phyloP scores from a whole-genome alignment of 2,797 vertebrate species.

The Syndactyla subalaris region DNA sequence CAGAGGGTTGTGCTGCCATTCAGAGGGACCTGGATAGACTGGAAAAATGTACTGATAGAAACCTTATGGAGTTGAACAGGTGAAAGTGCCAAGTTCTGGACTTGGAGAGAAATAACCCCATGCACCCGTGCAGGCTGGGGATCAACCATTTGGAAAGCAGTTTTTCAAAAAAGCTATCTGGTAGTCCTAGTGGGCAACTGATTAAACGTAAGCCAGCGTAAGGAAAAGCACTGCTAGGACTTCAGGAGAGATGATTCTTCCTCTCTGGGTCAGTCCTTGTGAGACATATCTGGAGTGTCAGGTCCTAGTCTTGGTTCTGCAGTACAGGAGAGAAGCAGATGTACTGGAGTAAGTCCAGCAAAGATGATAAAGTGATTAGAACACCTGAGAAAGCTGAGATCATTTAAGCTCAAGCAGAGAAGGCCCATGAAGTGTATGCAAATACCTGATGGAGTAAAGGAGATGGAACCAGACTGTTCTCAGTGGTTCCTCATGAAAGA shows the following conservation, averaged over 20 bases:
- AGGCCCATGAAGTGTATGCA: no score
- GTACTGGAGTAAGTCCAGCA: not conserved
- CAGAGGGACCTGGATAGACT: not conserved
- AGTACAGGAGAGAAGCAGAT: rapidly evolving
- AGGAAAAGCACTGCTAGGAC: not conserved
- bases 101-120: not conserved
- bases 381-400: not conserved
- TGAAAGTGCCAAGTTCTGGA: not conserved
- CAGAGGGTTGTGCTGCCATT: not conserved
- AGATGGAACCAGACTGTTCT: not conserved
- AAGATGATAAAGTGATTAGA: not conserved
- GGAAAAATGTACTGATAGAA: not conserved
- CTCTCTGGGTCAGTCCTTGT: not conserved
- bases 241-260: not conserved
- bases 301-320: not conserved
- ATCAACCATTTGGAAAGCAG: not conserved
- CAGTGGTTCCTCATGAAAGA: not conserved
- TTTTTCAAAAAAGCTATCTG: not conserved
- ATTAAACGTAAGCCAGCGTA: not conserved
- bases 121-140: not conserved
- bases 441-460: not conserved
- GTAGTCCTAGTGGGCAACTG: not conserved
- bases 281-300: not conserved
- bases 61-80: not conserved
- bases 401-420: not conserved